Base-by-base conservation (phyloP, 2,113 vertebrate genomes). In the Nyctibius bracteatus region DNA sequence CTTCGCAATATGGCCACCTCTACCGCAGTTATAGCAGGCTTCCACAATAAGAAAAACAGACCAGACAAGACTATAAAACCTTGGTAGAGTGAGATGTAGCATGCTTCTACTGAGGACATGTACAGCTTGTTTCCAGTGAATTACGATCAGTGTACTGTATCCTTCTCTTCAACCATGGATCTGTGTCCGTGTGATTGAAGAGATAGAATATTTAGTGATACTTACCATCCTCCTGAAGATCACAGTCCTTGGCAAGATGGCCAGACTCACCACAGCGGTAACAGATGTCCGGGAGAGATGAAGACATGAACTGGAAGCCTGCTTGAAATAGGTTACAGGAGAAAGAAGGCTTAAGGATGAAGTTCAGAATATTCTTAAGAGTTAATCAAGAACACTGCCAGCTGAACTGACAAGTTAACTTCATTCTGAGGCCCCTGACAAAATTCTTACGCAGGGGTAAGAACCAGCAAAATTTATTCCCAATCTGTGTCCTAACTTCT, bases 1-100 rank as follows among this genome's bases (percentile, higher is more conserved):
- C 98, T 99, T 99, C 79, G 99, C 99, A 98, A 99, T 99, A 92
- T 99, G 99, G 90, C 99, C 99, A 97, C 99, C 99, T 98, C 99
- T 98, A 96, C 99, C 99, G 97, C 99, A 99, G 98, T 99, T 99
- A 98, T 99, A 99, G 99, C 99, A 99, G 52, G 99, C 99, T 99
- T 98, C 97, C 98, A 97, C 97, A 97, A 92, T 98, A 97, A 97
- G 97, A 97, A 94, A 97, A 97, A 97, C 94, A 97, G 70, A 92
- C 97, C 97, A 96, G 97, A 94, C 96, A 97, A 98, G 98, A 97
- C 97, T 98, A 95, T 97, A 98, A 98, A 98, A 97, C 95, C 96
- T 96, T 92, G 71, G 95, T 94, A 85, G 67, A 67, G 1, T 0
- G 21, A 52, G 43, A 14, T 31, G 46, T 61, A 88, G 87, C 67